Evolutionary conservation across 2,888 invertebrate genomes (phyloP).

Genomic region (Timema cristinae): DNA sequence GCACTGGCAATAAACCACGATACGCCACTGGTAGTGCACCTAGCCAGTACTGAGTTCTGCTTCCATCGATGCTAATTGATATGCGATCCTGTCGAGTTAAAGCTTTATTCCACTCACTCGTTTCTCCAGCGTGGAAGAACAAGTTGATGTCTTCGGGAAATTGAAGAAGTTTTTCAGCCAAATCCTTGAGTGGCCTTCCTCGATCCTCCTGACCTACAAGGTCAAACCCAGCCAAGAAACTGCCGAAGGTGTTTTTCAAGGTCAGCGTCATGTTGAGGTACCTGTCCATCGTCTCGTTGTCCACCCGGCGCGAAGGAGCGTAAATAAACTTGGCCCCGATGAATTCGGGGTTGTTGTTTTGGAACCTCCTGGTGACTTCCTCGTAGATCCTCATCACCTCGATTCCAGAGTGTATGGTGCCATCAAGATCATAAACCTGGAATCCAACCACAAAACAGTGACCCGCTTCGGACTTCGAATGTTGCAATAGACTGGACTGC

Average conservation of each 20-base stretch:
- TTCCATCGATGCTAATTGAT: too few species aligned
- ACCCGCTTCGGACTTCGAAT: too few species aligned
- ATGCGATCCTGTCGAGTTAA: too few species aligned
- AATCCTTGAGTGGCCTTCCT: constrained; percentile 60
- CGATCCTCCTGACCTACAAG: constrained; percentile 75
- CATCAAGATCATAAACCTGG: constrained; percentile 59
- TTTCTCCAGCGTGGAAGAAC: constrained; percentile 81
- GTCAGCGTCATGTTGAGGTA: constrained; percentile 46
- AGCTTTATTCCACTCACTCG: too few species aligned
- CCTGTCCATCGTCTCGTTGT: constrained; percentile 19
- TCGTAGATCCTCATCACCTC: constrained; percentile 58
- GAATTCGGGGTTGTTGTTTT: constrained; percentile 58
- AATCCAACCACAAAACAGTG: too few species aligned
- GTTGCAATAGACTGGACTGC: too few species aligned
- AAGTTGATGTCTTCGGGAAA: constrained; percentile 52
- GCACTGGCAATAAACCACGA: too few species aligned
- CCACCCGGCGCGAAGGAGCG: constrained; percentile 49
- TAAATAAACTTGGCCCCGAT: constrained; percentile 66
- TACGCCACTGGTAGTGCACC: too few species aligned
- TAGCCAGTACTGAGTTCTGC: too few species aligned
- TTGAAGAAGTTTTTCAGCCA: constrained; percentile 52
- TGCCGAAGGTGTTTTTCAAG: constrained; percentile 53
- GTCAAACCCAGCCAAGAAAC: constrained; percentile 73
- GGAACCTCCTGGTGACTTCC: constrained; percentile 55
- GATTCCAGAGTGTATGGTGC: constrained; percentile 50